Conservation (phyloP, 2,888 invertebrate genomes). For the Drosophila fulvimacula region DNA sequence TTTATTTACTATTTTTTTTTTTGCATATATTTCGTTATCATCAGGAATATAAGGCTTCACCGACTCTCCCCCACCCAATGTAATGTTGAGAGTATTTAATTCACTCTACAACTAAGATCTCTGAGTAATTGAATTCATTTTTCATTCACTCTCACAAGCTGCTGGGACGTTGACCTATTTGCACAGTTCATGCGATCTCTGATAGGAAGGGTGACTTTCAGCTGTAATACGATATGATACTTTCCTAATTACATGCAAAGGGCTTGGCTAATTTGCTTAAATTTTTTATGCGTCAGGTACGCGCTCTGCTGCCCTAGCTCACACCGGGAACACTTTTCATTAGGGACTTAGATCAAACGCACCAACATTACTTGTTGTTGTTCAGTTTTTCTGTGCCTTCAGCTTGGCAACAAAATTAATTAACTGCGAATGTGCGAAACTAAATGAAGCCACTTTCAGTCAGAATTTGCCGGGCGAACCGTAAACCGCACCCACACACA, state of each 20-base stretch:
- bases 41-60: too few relatives aligned
- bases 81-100: too few relatives aligned
- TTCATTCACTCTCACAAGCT: neutral
- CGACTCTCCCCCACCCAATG: too few relatives aligned
- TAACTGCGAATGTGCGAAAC: constrained; percentile 69
- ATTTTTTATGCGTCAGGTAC: neutral
- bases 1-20: too few relatives aligned
- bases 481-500: constrained; percentile 30
- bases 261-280: neutral
- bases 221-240: neutral
- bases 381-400: neutral
- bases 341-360: neutral
- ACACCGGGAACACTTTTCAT: constrained; percentile 5
- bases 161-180: neutral
- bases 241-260: neutral
- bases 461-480: constrained; percentile 6
- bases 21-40: too few relatives aligned
- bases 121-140: too few relatives aligned
- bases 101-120: neutral
- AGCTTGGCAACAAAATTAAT: constrained; percentile 58
- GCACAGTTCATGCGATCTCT: neutral
- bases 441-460: constrained; percentile 67
- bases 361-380: neutral
- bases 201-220: neutral
- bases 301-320: neutral